Conservation (phyloP, 2,113 vertebrate species). For the Dendrocopos noguchii region DNA sequence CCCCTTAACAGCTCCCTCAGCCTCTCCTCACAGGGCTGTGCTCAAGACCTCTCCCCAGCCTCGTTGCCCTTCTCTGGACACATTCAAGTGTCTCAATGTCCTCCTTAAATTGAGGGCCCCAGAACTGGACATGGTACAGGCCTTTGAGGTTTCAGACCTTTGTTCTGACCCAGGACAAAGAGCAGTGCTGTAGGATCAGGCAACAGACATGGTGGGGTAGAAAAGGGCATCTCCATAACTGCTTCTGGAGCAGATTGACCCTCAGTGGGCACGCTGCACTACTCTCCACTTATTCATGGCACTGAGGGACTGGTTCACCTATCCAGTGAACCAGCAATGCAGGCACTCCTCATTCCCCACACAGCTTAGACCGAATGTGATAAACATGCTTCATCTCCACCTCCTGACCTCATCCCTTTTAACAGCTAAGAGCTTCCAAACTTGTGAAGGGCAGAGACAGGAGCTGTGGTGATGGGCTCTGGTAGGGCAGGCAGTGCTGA, state of each 20-base stretch:
- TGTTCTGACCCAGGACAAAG: background rate
- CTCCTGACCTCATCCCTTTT: background rate
- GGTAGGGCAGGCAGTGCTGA: background rate
- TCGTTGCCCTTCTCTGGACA: no score
- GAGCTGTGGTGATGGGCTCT: background rate
- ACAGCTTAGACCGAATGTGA: background rate
- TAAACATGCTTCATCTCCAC: background rate
- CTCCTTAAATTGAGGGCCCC: no score
- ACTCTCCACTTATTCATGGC: rapidly evolving
- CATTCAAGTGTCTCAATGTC: no score
- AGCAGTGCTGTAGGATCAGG: background rate
- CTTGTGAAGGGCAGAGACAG: background rate
- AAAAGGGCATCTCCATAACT: background rate
- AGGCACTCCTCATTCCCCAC: background rate
- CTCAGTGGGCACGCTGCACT: background rate
- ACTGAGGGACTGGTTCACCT: background rate
- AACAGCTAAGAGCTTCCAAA: background rate
- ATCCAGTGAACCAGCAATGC: background rate
- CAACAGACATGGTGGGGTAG: rapidly evolving
- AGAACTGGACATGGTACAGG: no score
- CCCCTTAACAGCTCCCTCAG: no score
- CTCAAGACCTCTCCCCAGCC: no score
- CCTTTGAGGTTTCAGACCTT: background rate
- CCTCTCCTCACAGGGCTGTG: no score
- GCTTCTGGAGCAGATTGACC: background rate